Conservation (phyloP, 2,113 vertebrate species). For the Macroglossus sobrinus region DNA sequence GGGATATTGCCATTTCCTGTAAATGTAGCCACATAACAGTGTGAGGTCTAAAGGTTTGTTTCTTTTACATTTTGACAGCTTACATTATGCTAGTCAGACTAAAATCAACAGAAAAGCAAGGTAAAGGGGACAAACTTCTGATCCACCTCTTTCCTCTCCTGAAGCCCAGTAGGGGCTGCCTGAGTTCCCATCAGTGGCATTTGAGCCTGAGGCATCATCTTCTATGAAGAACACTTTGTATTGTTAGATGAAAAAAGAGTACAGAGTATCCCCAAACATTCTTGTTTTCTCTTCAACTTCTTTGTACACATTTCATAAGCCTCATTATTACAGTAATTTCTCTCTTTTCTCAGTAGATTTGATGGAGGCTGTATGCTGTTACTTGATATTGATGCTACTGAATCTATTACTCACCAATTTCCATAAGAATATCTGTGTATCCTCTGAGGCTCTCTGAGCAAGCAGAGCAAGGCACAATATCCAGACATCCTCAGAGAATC, state of each 20-base stretch:
- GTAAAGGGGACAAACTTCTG: neutral
- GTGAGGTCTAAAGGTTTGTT: slow-evolving; percentile 43
- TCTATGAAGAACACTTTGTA: neutral
- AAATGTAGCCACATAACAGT: neutral
- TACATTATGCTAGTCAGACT: neutral
- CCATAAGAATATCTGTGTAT: rapidly evolving
- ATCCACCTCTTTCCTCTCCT: neutral
- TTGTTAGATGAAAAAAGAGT: neutral
- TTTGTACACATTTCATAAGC: neutral
- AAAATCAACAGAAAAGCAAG: neutral
- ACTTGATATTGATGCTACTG: neutral
- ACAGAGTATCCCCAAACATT: rapidly evolving
- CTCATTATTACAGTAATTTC: neutral
- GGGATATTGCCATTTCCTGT: slow-evolving; percentile 38
- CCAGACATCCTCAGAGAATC: no score
- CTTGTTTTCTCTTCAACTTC: neutral
- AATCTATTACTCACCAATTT: rapidly evolving
- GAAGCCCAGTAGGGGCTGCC: neutral
- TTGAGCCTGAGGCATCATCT: neutral
- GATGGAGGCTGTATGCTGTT: no score
- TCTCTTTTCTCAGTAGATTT: neutral
- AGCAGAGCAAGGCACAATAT: rapidly evolving
- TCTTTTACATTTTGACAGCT: neutral
- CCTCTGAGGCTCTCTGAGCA: neutral
- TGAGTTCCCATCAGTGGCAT: rapidly evolving